Evolutionary conservation across 1,140 invertebrate genomes (phyloP), one percentile per base, ranked within the genome.

Genomic region (Yoshiicerus persimilis): DNA sequence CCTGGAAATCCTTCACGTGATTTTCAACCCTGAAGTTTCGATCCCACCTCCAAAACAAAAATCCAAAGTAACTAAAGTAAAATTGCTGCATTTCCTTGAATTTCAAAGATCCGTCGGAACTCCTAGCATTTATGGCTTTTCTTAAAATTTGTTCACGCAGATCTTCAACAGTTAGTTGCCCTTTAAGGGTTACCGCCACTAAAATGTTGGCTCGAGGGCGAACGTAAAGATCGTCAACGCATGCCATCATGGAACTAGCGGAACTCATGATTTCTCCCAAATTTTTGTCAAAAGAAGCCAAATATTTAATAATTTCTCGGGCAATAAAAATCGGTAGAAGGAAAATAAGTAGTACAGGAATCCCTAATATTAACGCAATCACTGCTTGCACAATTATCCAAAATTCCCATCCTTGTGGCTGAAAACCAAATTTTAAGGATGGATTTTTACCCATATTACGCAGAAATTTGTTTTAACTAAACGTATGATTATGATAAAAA

Each of bases 1-100:
- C n/a, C 16, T 56, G 23, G 30, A 70, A 62, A 23, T 66, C 32
- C 10, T 41, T 16, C 0, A 85, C 62, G 84, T 88, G 87, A 75
- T 85, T 75, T 25, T 83, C 25, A 1, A 88, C 4, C 4, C 85
- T 70, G 32, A 88, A 88, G 4, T 88, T 80, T 25, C 70, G 34
- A 27, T 88, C 87, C 62, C 62, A 32, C 27, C 75, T 75, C 56
- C 36, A 88, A 30, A 88, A 88, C 5, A 70, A 3, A 23, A 70
- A 88, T 27, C 56, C 80, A 1, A 62, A 62, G 25, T 23, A 86
- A 4, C 41, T 39, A 4, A n/a, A 3, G 0, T 39, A 62, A 41
- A 75, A 85, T 36, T 66, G 47, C 36, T 41, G 83, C 34, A 88
- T n/a, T 62, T 86, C 27, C 11, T 30, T 83, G 32, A 64, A 88